Conservation (phyloP, 2,113 vertebrate genomes). For the Pedetes capensis region DNA sequence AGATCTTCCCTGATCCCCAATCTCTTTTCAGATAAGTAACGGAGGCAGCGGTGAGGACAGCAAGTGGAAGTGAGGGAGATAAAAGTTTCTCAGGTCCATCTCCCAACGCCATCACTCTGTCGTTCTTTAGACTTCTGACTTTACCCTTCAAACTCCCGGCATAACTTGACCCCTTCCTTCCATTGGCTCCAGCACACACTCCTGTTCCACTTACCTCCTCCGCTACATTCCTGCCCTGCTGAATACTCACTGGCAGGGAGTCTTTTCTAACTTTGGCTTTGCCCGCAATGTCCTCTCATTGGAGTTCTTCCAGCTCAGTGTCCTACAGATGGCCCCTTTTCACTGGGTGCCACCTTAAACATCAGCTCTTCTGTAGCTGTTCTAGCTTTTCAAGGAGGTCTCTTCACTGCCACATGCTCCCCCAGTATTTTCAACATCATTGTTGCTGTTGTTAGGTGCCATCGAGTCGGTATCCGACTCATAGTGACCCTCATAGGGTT, state of each 20-base stretch:
- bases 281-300: neutral
- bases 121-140: neutral
- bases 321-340: no score
- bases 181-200: rapidly evolving
- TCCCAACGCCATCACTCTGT: rapidly evolving
- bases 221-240: rapidly evolving
- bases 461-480: no score
- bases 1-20: neutral
- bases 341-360: neutral
- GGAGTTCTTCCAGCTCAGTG: neutral
- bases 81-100: neutral
- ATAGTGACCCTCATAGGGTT: no score
- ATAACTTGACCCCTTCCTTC: neutral
- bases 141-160: neutral
- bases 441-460: no score
- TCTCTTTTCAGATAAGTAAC: neutral
- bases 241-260: neutral
- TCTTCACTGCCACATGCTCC: neutral
- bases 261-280: neutral
- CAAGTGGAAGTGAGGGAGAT: no score
- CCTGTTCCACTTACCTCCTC: neutral
- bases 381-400: neutral
- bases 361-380: neutral
- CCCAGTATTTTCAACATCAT: neutral
- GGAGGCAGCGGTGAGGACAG: neutral